Evolutionary conservation across 2,888 invertebrate species (phyloP).

Genomic region (Mimas tiliae): DNA sequence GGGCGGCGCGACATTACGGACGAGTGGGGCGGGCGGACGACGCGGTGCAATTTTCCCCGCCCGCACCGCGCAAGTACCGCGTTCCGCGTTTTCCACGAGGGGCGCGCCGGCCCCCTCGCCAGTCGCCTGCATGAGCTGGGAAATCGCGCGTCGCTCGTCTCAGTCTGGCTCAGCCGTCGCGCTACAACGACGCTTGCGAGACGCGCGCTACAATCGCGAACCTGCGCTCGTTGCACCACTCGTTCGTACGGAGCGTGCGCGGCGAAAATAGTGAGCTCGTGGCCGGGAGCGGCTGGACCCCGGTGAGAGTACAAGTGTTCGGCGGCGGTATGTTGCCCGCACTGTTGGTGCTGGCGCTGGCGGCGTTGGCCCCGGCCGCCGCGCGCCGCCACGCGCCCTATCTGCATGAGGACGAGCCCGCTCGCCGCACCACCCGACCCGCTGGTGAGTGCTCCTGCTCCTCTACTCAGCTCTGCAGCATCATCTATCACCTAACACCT

Average conservation of each 20-base stretch:
- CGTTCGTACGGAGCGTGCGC: constrained; percentile 63
- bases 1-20: constrained; percentile 46
- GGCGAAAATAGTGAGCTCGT: constrained; percentile 80
- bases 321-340: constrained; percentile 70
- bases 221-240: constrained; percentile 58
- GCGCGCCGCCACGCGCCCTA: constrained; percentile 86
- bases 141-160: constrained; percentile 76
- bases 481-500: constrained; percentile 46
- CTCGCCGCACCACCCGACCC: constrained; percentile 86
- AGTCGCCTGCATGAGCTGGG: constrained; percentile 73
- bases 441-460: constrained; percentile 85
- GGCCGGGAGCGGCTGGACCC: constrained; percentile 66
- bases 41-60: constrained; percentile 76
- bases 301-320: constrained; percentile 60
- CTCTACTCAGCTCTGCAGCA: neutral
- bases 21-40: constrained; percentile 59
- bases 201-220: constrained; percentile 66
- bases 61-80: constrained; percentile 68
- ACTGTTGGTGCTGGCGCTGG: constrained; percentile 74
- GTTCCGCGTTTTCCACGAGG: constrained; percentile 80
- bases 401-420: constrained; percentile 87
- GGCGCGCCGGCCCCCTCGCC: constrained; percentile 77
- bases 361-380: constrained; percentile 60
- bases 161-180: constrained; percentile 81
- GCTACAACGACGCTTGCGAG: constrained; percentile 71